A percentile compares a stretch with the other conserved stretches of the same genome.
Conservation (phyloP, 2,113 vertebrate species). For the Balaeniceps rex region DNA sequence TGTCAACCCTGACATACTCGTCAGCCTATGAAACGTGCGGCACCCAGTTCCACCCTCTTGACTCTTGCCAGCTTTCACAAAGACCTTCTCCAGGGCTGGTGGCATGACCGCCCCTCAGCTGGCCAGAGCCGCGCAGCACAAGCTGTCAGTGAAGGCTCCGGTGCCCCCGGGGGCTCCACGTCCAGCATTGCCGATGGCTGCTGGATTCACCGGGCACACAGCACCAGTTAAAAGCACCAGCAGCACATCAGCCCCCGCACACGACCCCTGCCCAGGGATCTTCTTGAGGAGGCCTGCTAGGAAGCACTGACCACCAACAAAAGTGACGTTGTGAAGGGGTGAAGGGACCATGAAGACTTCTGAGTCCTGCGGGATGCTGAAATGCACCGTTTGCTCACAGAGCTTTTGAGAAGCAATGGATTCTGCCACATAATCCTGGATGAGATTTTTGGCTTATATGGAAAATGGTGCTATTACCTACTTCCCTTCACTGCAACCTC, state of each 20-base stretch:
- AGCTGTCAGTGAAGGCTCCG: neutral
- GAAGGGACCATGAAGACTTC: neutral
- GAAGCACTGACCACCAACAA: neutral
- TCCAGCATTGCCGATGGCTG: accelerated
- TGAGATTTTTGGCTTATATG: neutral
- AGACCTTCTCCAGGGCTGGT: neutral
- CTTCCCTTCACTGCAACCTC: neutral
- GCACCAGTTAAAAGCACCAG: neutral
- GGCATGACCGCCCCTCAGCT: neutral
- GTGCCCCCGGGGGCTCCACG: accelerated
- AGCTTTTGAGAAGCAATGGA: neutral
- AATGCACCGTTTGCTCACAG: neutral
- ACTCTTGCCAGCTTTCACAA: neutral
- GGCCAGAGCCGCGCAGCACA: neutral
- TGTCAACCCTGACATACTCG: neutral
- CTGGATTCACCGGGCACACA: neutral
- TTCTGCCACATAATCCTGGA: neutral
- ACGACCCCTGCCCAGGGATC: neutral
- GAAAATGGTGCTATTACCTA: neutral
- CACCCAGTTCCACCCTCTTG: neutral
- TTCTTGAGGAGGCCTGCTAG: neutral
- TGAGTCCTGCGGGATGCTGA: neutral
- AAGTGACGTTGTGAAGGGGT: neutral
- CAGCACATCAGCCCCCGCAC: neutral
- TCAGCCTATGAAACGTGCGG: accelerated